Base-by-base conservation (phyloP, 2,797 vertebrate species). In the Leptatherina wallacei region DNA sequence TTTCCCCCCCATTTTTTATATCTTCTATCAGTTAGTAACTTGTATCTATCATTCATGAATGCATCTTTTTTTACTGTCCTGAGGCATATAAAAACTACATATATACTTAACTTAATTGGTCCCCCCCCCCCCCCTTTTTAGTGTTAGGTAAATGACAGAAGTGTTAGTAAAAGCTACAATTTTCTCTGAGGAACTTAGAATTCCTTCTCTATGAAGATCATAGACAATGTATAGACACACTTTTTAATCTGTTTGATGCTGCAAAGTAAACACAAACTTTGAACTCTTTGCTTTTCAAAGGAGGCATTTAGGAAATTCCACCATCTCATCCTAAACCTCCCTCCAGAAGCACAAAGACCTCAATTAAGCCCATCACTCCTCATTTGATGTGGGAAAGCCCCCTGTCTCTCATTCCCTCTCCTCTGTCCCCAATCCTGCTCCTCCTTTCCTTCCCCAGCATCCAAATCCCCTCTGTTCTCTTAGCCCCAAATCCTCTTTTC, bases 341-440 rank as follows among this genome's bases (percentile, higher is more conserved):
- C 90, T 92, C 85, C 89, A 92, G 89, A 93, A 90, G 92, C 93
- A 95, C 91, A 94, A 94, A 95, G 92, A 92, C 90, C 85, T 93
- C 91, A 93, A 92, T 93, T 94, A 94, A 91, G 88, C 90, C 85
- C 90, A 91, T 92, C 92, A 84, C 85, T 90, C 77, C 89, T 92
- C 84, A 94, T 95, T 94, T 95, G 93, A 94, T 95, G 94, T 94
- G 93, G 94, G 93, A 93, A 94, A 94, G 87, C 93, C 93, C 94
- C 93, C 84, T 72, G 80, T 87, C 85, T 88, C 88, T 89, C 84
- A 42, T 85, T 88, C 90, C 85, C 90, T 91, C 91, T 83, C 73
- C 65, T 84, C 78, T 69, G 64, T 84, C 86, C 81, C 80, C 89
- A 81, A 86, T 91, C 87, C 77, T 32, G 75, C 75, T 77, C 85